Conservation (phyloP, 1,140 invertebrate species). For the Antheraea mylitta region DNA sequence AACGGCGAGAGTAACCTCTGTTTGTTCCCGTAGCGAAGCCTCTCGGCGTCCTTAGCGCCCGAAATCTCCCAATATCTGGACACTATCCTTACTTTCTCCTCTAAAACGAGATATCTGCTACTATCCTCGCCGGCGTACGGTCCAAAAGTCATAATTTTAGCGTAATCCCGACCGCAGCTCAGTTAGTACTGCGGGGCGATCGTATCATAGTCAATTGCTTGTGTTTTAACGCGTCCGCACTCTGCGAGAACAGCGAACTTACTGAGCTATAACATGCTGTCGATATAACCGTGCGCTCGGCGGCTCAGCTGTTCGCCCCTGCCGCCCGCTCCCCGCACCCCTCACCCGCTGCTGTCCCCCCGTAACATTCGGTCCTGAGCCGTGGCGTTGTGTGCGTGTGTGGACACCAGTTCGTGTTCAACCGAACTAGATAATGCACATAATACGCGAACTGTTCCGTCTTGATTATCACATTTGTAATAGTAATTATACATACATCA, state of each 20-base stretch:
- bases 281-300: slow-evolving; percentile 76
- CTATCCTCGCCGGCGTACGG: slow-evolving; percentile 58
- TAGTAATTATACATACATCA: neutral
- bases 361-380: slow-evolving; percentile 32
- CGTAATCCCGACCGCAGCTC: slow-evolving; percentile 53
- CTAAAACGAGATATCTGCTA: slow-evolving; percentile 58
- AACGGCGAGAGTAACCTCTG: slow-evolving; percentile 43
- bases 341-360: slow-evolving; percentile 42
- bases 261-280: slow-evolving; percentile 70
- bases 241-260: slow-evolving; percentile 59
- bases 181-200: slow-evolving; percentile 56
- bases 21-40: slow-evolving; percentile 51
- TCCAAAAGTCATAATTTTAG: slow-evolving; percentile 78
- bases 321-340: slow-evolving; percentile 43
- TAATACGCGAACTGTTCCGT: neutral
- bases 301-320: slow-evolving; percentile 73
- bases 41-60: slow-evolving; percentile 54
- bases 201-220: slow-evolving; percentile 51
- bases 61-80: slow-evolving; percentile 71
- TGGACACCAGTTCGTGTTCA: neutral
- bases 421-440: neutral
- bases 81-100: slow-evolving; percentile 67
- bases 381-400: slow-evolving; percentile 25
- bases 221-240: slow-evolving; percentile 57
- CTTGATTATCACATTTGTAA: neutral